Evolutionary conservation across 2,113 vertebrate species (phyloP).

Genomic region (Oenanthe melanoleuca): DNA sequence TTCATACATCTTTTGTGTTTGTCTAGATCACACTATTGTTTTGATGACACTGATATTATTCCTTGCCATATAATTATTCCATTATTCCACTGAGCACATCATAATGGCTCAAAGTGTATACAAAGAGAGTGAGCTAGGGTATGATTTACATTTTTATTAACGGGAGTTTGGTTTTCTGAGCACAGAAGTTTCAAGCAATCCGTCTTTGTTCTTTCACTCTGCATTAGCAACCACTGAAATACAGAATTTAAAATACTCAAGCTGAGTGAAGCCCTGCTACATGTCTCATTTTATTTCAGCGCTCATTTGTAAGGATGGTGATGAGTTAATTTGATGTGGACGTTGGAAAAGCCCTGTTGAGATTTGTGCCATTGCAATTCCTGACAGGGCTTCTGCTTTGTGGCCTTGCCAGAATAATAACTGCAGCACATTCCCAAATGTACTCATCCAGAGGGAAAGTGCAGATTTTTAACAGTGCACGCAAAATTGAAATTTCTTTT

Average conservation of each 20-base stretch:
- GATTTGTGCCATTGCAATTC: neutral
- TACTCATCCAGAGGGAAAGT: neutral
- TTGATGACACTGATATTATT: neutral
- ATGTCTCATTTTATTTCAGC: neutral
- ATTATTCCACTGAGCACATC: neutral
- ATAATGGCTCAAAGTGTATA: neutral
- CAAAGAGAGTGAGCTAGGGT: neutral
- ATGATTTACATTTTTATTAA: conserved; percentile 24
- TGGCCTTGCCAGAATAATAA: neutral
- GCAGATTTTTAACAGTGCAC: neutral
- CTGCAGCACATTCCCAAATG: neutral
- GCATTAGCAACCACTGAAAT: neutral
- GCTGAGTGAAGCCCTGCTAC: neutral
- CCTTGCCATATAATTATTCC: neutral
- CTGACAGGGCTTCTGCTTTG: neutral
- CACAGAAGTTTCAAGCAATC: neutral
- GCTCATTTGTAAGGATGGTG: neutral
- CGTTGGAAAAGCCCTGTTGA: neutral
- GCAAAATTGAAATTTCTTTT: neutral
- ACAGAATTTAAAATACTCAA: neutral
- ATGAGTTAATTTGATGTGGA: neutral
- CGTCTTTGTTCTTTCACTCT: neutral
- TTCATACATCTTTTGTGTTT: neutral
- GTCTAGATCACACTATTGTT: neutral
- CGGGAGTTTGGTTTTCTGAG: neutral